These are phyloP conservation scores for Melopsittacus undulatus DNA, from an alignment of 2,797 vertebrate species.

Conservation along the genomic window DNA sequence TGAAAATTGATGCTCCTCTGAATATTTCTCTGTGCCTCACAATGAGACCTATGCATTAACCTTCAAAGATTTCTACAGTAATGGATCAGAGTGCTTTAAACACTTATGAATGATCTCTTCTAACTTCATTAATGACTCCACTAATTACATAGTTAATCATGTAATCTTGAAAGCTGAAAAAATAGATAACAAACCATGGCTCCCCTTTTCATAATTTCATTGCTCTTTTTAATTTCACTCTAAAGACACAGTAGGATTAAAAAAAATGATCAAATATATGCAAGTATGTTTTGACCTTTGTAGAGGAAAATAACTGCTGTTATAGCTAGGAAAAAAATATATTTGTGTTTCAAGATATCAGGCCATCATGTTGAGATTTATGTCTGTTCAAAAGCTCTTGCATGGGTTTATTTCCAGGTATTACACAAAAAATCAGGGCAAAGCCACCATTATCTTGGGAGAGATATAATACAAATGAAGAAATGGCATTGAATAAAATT, in stretches of 20 bases:
- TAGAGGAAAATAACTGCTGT: background rate
- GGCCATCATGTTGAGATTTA: background rate
- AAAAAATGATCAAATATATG: background rate
- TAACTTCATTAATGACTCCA: constrained; percentile 32
- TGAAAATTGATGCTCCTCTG: background rate
- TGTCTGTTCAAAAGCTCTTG: background rate
- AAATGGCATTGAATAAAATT: background rate
- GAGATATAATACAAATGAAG: background rate
- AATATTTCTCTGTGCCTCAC: background rate
- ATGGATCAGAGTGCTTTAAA: constrained; percentile 1
- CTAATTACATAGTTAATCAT: constrained; percentile 65
- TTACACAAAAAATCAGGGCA: background rate
- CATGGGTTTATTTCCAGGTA: background rate
- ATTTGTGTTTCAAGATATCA: background rate
- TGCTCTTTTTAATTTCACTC: background rate
- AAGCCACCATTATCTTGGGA: background rate
- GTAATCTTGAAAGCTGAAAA: constrained; percentile 40
- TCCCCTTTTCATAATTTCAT: background rate
- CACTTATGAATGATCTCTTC: constrained; percentile 4
- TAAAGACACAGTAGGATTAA: background rate
- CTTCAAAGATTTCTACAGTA: constrained; percentile 24
- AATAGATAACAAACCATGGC: background rate
- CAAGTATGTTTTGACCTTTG: background rate
- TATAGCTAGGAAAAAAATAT: background rate
- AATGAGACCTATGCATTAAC: constrained; percentile 8